These are phyloP conservation scores for Agriopis aurantiaria DNA, from an alignment of 2,888 invertebrate genomes.

Conservation along the genomic window DNA sequence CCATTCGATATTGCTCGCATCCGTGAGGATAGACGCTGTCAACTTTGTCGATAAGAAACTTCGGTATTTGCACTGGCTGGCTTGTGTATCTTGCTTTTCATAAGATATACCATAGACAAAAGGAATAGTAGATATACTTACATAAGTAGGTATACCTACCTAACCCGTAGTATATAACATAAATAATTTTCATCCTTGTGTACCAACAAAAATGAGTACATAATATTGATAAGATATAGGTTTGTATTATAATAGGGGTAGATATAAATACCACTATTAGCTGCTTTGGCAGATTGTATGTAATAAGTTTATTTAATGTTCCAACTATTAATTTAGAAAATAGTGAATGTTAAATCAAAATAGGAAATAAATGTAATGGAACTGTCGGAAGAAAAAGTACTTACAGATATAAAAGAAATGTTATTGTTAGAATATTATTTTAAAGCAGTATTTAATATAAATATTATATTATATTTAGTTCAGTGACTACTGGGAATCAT, in stretches of 20 bases:
- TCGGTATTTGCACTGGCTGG: too few relatives aligned
- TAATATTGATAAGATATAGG: background rate
- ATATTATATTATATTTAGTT: conserved; percentile 9
- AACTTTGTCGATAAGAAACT: too few relatives aligned
- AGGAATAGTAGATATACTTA: too few relatives aligned
- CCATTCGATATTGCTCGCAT: too few relatives aligned
- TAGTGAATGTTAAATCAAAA: background rate
- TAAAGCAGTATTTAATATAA: conserved; percentile 14
- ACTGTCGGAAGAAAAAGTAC: background rate
- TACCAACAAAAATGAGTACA: conserved; percentile 3
- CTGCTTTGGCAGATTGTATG: too few relatives aligned
- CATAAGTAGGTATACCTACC: too few relatives aligned
- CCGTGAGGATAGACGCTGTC: too few relatives aligned
- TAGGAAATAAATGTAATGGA: background rate
- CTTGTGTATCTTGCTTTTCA: too few relatives aligned
- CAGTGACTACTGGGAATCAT: conserved; percentile 11
- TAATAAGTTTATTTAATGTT: too few relatives aligned
- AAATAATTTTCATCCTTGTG: background rate
- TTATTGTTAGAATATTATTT: background rate
- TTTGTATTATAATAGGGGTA: background rate
- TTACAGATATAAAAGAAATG: background rate
- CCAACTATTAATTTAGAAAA: too few relatives aligned
- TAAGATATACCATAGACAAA: too few relatives aligned
- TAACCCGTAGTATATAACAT: background rate
- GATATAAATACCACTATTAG: background rate